A percentile compares a stretch with the other conserved stretches of the same genome.
Conservation (phyloP, 2,888 invertebrate genomes). For the Leptinotarsa peninsularis region DNA sequence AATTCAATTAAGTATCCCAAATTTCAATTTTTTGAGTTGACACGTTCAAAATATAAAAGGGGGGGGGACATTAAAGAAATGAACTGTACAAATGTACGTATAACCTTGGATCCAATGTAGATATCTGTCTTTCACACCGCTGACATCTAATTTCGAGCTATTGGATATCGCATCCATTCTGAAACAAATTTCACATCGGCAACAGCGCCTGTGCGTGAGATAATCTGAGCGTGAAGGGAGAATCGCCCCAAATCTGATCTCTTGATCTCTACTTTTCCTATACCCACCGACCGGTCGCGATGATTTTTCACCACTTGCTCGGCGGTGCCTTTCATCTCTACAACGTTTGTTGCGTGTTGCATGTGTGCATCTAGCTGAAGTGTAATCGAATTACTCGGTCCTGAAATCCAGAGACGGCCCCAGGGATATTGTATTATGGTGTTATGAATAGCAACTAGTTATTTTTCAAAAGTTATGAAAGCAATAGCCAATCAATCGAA, state of each 20-base stretch:
- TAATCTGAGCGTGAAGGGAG: conserved; percentile 55
- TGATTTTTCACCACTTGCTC: conserved; percentile 58
- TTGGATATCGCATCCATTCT: not conserved
- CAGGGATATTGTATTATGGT: no score
- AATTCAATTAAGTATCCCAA: no score
- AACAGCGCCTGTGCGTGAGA: conserved; percentile 47
- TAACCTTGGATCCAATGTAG: no score
- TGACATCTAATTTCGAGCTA: no score
- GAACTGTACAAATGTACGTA: no score
- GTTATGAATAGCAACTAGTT: no score
- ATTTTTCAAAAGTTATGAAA: no score
- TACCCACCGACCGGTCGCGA: conserved; percentile 45
- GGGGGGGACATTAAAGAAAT: no score
- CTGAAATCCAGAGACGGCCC: not conserved
- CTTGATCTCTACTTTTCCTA: conserved; percentile 48
- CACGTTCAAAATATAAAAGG: no score
- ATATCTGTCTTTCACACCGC: no score
- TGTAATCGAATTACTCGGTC: conserved; percentile 54
- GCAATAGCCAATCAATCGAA: no score
- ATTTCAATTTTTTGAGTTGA: no score
- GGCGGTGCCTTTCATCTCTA: conserved; percentile 58
- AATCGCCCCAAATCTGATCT: conserved; percentile 60
- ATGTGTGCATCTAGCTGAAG: conserved; percentile 45
- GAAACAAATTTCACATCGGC: not conserved
- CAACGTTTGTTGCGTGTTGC: conserved; percentile 36